Percentiles rank a stretch among this genome's conserved stretches.
Conservation (phyloP, 2,113 vertebrate genomes). For the Cygnus atratus region DNA sequence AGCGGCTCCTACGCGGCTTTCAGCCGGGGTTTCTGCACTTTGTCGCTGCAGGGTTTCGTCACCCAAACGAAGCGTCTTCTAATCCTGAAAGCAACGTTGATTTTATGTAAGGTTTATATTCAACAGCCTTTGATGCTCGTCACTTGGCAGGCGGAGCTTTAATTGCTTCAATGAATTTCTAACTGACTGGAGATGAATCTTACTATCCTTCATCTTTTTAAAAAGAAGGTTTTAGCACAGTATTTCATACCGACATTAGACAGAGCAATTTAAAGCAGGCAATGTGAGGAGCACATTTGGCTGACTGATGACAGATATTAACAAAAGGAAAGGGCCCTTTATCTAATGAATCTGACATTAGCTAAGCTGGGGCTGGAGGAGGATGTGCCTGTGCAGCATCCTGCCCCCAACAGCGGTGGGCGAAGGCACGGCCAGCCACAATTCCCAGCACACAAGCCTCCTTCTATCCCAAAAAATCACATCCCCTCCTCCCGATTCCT, state of each 20-base stretch:
- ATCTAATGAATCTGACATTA: accelerated
- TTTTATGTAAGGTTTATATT: not conserved
- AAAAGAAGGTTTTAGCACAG: not conserved
- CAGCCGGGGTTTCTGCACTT: not conserved
- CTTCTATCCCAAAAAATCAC: not conserved
- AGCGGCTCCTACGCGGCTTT: accelerated
- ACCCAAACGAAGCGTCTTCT: accelerated
- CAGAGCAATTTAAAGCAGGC: not conserved
- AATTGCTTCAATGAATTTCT: not conserved
- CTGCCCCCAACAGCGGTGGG: no score
- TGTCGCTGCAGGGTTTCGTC: not conserved
- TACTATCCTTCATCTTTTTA: not conserved
- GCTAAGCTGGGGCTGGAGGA: not conserved
- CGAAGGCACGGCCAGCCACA: not conserved
- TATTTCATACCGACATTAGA: not conserved
- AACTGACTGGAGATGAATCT: not conserved
- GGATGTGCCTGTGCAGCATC: not conserved
- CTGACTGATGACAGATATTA: accelerated
- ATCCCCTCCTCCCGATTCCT: not conserved
- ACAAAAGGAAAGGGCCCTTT: not conserved
- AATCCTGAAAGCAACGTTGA: accelerated
- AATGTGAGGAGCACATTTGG: accelerated
- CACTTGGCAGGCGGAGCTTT: not conserved
- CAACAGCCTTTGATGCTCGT: not conserved
- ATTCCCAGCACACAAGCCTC: not conserved